These are phyloP conservation scores for Drosophila ohnishii DNA, from an alignment of 1,140 invertebrate genomes.

Conservation along the genomic window DNA sequence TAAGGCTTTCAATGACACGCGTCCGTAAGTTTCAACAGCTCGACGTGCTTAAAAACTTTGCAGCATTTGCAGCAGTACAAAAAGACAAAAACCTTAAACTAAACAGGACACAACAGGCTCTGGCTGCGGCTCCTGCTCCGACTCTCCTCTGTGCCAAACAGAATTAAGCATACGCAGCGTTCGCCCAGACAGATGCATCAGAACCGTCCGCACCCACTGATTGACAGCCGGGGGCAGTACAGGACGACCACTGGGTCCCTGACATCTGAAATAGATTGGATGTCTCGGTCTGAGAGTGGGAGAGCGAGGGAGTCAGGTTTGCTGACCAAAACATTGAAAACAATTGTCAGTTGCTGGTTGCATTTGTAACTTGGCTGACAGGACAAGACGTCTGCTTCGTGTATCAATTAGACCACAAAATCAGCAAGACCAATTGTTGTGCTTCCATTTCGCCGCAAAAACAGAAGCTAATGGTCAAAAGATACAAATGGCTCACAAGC, in stretches of 20 bases:
- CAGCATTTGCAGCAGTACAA: constrained; percentile 50
- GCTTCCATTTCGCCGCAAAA: constrained; percentile 59
- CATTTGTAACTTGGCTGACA: constrained; percentile 68
- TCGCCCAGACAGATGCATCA: constrained; percentile 32
- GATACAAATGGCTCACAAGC: constrained; percentile 59
- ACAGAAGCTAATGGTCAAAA: constrained; percentile 77
- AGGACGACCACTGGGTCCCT: constrained; percentile 30
- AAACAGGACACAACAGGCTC: constrained; percentile 41
- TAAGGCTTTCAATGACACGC: constrained; percentile 72
- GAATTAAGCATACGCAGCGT: constrained; percentile 70
- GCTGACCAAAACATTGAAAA: constrained; percentile 74
- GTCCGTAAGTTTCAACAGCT: constrained; percentile 58
- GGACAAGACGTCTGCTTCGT: constrained; percentile 51
- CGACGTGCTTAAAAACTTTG: constrained; percentile 74
- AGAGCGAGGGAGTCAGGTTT: neutral
- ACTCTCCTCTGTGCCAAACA: constrained; percentile 30
- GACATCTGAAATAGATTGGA: constrained; percentile 74
- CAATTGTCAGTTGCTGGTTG: constrained; percentile 73
- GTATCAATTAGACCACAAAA: constrained; percentile 78
- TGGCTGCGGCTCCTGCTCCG: neutral
- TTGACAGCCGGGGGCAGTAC: constrained; percentile 53
- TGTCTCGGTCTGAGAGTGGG: constrained; percentile 10
- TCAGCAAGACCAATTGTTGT: constrained; percentile 64
- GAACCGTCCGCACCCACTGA: constrained; percentile 41
- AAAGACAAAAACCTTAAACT: constrained; percentile 73